Base-by-base conservation (phyloP, 64 coral and sea anemone genomes). In the Montipora efflorescens region DNA sequence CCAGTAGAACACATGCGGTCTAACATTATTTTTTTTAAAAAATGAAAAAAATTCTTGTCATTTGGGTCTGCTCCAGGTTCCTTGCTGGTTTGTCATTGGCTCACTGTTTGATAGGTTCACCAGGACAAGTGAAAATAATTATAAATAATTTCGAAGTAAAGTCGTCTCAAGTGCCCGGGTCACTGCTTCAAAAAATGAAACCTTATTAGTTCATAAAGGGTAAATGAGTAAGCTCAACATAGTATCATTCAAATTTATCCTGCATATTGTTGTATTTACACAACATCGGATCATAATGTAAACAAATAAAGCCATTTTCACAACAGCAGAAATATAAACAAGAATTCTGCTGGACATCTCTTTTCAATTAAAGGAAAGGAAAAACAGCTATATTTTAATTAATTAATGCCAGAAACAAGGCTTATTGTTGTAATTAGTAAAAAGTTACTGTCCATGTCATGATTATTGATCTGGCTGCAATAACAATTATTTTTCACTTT, bases 81-180 rank as follows among this genome's bases (percentile, higher is more conserved):
- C 67, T 70, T 70, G 67, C 67, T 70, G 67, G 67, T 70, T 70
- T 70, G 67, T 70, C 67, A 70, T 70, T 70, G 67, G 67, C 67
- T 70, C 67, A 70, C 67, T 70, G 67, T 15, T 70, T 70, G 67
- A 70, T 70, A 70, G 67, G 67, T 70, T 70, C 67, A 70, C 67
- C 67, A 70, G 67, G 67, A 19, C 67, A 70, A 70, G 67, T 70
- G 67, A 70, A 70, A 70, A 70, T 70, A 70, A 70, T 70, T 70
- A 70, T 70, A 70, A 70, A 20, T 70, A 70, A 70, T 70, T 70
- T 70, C 67, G 13, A 70, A 21, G 67, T 70, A 70, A 70, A 16
- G 67, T 70, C 13, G 67, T 70, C 67, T 70, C 67, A 70, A 70
- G 67, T 70, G 67, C 67, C 67, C n/a, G 67, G 67, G 67, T 70